Evolutionary conservation across 2,113 vertebrate species (phyloP).

Genomic region (Pterocles orientalis): DNA sequence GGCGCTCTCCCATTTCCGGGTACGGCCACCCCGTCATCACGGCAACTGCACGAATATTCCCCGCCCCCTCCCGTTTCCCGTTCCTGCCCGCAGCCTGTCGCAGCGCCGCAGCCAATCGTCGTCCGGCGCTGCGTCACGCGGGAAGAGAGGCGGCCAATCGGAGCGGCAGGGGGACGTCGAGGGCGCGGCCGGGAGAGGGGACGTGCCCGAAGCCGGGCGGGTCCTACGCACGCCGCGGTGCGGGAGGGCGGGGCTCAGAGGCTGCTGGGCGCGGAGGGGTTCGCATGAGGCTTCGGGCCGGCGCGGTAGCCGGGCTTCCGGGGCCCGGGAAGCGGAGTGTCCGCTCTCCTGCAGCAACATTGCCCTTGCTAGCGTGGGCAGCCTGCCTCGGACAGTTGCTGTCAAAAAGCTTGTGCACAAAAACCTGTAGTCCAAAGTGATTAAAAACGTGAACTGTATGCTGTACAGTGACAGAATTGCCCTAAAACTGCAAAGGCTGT

Average conservation of each 20-base stretch:
- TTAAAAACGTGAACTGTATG: not conserved
- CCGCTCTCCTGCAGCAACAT: accelerated
- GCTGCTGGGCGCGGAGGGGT: no score
- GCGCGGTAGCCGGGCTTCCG: accelerated
- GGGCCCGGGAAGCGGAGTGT: accelerated
- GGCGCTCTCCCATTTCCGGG: not conserved
- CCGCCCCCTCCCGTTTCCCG: no score
- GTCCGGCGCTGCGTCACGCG: not conserved
- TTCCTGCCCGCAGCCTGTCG: not conserved
- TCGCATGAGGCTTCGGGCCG: accelerated
- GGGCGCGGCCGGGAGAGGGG: not conserved
- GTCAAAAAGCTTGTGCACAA: no score
- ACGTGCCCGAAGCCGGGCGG: not conserved
- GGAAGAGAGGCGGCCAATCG: not conserved
- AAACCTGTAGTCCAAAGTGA: accelerated
- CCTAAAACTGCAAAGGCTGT: not conserved
- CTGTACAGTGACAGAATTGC: not conserved
- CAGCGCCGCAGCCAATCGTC: not conserved
- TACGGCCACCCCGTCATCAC: not conserved
- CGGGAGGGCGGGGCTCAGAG: no score
- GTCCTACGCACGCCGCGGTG: no score
- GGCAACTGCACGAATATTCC: not conserved
- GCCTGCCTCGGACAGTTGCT: accelerated
- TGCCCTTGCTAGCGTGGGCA: not conserved
- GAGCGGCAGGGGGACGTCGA: no score